phyloP scores from a whole-genome alignment of 2,797 vertebrate species.

The Xiphorhynchus erythropygius region DNA sequence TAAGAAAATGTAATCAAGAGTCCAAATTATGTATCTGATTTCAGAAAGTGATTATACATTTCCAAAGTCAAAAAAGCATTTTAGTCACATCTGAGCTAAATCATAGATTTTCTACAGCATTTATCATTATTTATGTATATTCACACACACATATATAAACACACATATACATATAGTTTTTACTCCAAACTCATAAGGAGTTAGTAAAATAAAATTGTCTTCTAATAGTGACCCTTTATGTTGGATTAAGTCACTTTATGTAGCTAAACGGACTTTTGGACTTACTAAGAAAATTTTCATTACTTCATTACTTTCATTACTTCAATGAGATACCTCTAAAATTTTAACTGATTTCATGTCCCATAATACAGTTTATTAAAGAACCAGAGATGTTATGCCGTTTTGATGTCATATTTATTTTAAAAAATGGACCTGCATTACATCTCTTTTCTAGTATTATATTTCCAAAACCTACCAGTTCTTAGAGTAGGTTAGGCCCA shows the following conservation, averaged over 20 bases:
- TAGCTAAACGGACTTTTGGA: not conserved
- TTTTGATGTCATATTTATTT: not conserved
- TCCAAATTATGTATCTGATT: not conserved
- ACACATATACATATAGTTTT: not conserved
- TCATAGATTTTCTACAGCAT: not conserved
- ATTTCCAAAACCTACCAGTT: not conserved
- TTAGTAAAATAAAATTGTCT: not conserved
- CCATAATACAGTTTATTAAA: not conserved
- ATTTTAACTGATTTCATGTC: not conserved
- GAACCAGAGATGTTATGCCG: fast-evolving
- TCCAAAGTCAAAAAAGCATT: not conserved
- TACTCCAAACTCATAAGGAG: not conserved
- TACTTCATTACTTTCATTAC: not conserved
- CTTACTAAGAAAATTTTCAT: not conserved
- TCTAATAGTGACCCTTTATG: not conserved
- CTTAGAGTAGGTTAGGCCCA: not conserved
- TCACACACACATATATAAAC: not conserved
- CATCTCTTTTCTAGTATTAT: not conserved
- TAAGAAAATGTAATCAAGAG: not conserved
- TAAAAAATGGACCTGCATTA: not conserved
- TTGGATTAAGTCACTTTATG: not conserved
- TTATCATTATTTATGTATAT: not conserved
- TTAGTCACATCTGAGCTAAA: not conserved
- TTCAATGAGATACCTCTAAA: not conserved
- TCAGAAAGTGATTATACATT: not conserved